Evolutionary conservation across 2,888 invertebrate genomes (phyloP), one percentile per base, ranked within the genome.

Genomic region (Dicyrtoma fusca): DNA sequence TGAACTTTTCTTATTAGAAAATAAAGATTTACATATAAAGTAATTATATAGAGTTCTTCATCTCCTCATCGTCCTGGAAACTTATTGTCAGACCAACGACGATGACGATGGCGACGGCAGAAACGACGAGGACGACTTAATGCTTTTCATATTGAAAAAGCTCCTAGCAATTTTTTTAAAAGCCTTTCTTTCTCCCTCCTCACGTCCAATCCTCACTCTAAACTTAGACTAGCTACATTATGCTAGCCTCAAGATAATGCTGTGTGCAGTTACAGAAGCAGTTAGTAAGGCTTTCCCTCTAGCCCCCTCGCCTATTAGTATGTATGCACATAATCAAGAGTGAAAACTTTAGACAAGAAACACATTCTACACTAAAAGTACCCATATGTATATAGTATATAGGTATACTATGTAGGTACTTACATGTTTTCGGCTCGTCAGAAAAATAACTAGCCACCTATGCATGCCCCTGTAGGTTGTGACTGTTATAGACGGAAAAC

Each of bases 141-240:
- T 55, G 23, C 14, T 34, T 34, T 34, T 34, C 34, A 26, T 25
- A 57, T 57, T 57, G 57, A 26, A 23, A 14, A 57, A 57, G 26
- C 57, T 64, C 49, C 17, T 66, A 44, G 59, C 47, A 71, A 71
- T 64, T 71, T 71, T 64, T 65, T 59, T 64, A 71, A 71, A 71
- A 71, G 57, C 64, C 55, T 64, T 17, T 34, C 34, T 34, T 8
- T 34, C 34, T 34, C 34, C 8, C 34, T 34, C 8, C 34, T 3
- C 3, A 34, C 34, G 34, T 34, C 34, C 34, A 34, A 34, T 34
- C 34, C 34, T 34, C 34, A 34, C 34, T 34, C 34, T 8, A 34
- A n/a, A 44, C 45, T 42, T 62, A 23, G 23, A 55, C 34, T 34
- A 34, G 4, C 34, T 34, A 34, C 34, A 34, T 34, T 34, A 34